Conservation (phyloP, 2,888 invertebrate species). For the Rhamnusium bicolor region DNA sequence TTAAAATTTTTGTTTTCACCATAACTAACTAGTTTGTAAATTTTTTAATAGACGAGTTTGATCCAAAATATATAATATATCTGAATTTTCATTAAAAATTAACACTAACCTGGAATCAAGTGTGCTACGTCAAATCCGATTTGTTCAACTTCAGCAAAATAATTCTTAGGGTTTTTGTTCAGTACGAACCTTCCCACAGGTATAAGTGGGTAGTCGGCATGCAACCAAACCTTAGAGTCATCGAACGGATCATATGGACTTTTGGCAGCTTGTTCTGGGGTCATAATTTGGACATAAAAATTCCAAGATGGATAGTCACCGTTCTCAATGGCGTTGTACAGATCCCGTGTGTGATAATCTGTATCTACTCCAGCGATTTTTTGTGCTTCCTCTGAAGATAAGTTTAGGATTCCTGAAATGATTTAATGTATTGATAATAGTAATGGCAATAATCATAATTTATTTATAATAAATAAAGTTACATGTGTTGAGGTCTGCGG, state of each 20-base stretch:
- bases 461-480: too few species aligned
- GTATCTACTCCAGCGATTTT: slow-evolving; percentile 85
- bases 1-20: too few species aligned
- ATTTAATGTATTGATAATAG: too few species aligned
- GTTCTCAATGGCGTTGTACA: slow-evolving; percentile 89
- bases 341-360: slow-evolving; percentile 90
- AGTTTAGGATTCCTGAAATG: slow-evolving; percentile 64
- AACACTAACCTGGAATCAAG: slow-evolving; percentile 80
- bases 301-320: slow-evolving; percentile 86
- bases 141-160: slow-evolving; percentile 96
- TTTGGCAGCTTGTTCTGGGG: slow-evolving; percentile 86
- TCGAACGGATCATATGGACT: slow-evolving; percentile 93
- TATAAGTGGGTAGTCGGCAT: slow-evolving; percentile 88
- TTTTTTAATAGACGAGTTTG: too few species aligned
- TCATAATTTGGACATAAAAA: slow-evolving; percentile 90
- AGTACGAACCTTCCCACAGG: slow-evolving; percentile 90
- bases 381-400: slow-evolving; percentile 79
- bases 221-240: slow-evolving; percentile 94
- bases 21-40: too few species aligned
- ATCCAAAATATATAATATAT: too few species aligned
- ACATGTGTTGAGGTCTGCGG: too few species aligned
- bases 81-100: too few species aligned
- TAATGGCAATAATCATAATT: too few species aligned
- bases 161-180: slow-evolving; percentile 91
- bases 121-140: slow-evolving; percentile 92